These are phyloP conservation scores for Hermaeophaga mercurialis DNA, from an alignment of 2,888 invertebrate genomes.

Conservation along the genomic window DNA sequence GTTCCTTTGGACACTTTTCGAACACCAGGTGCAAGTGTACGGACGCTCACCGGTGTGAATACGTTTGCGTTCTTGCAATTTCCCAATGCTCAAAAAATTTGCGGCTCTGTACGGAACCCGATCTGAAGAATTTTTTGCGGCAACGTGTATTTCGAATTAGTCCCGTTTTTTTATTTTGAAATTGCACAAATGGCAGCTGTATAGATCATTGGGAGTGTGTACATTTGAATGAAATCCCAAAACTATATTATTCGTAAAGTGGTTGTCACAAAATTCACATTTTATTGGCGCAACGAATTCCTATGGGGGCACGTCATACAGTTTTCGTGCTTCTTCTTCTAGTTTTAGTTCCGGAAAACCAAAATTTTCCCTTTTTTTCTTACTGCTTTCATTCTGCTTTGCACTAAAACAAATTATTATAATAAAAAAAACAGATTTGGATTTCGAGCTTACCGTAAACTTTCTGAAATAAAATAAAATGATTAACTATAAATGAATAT, in stretches of 20 bases:
- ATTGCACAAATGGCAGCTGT: slow-evolving; percentile 49
- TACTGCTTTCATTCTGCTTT: too few species aligned
- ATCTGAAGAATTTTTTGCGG: slow-evolving; percentile 38
- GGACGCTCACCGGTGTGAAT: slow-evolving; percentile 5
- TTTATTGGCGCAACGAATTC: slow-evolving; percentile 45
- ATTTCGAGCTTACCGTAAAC: too few species aligned
- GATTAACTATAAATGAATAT: too few species aligned
- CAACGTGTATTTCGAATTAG: slow-evolving; percentile 41
- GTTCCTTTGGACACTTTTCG: slow-evolving; percentile 32
- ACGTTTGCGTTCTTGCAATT: too few species aligned
- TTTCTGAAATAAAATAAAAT: too few species aligned
- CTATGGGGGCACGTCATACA: neutral
- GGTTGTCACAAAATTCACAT: slow-evolving; percentile 47
- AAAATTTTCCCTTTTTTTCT: too few species aligned
- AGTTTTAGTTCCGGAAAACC: too few species aligned
- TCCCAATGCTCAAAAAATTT: too few species aligned
- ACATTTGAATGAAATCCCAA: slow-evolving; percentile 38
- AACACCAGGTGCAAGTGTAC: slow-evolving; percentile 42
- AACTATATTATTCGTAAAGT: slow-evolving; percentile 48
- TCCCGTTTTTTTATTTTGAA: slow-evolving; percentile 16
- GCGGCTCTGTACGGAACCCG: too few species aligned
- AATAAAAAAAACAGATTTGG: too few species aligned
- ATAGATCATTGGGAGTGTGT: slow-evolving; percentile 26
- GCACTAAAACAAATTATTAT: too few species aligned
- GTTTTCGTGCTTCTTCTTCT: too few species aligned